Evolutionary conservation across 2,797 vertebrate genomes (phyloP).

Genomic region (Anas acuta): DNA sequence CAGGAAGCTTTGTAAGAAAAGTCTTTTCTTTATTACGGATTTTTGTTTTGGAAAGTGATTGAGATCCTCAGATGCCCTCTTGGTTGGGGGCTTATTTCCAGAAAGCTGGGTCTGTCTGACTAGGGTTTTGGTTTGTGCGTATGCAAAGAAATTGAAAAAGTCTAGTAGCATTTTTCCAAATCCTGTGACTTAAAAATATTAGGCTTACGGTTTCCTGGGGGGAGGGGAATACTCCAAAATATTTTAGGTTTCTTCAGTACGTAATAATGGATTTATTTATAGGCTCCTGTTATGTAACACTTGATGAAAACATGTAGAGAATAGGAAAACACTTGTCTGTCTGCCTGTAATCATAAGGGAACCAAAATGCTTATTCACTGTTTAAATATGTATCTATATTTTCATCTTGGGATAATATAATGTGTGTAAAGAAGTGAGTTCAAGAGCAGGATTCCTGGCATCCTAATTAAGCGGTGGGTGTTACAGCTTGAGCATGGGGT

Average conservation of each 20-base stretch:
- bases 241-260: neutral
- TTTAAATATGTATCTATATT: neutral
- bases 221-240: neutral
- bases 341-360: neutral
- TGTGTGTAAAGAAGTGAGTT: neutral
- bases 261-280: neutral
- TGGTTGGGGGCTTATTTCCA: neutral
- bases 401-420: neutral
- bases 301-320: neutral
- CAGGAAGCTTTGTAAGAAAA: constrained; percentile 89
- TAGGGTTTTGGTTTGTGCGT: neutral
- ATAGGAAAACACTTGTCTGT: neutral
- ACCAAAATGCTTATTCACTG: neutral
- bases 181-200: neutral
- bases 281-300: neutral
- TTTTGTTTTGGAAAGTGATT: neutral
- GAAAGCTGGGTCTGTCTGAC: neutral
- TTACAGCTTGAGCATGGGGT: neutral
- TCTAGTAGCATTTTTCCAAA: neutral
- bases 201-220: neutral
- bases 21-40: neutral
- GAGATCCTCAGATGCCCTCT: neutral
- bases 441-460: neutral
- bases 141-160: neutral
- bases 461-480: neutral